phyloP scores from a whole-genome alignment of 2,888 invertebrate species.

The Macrosoma leucophasiata region DNA sequence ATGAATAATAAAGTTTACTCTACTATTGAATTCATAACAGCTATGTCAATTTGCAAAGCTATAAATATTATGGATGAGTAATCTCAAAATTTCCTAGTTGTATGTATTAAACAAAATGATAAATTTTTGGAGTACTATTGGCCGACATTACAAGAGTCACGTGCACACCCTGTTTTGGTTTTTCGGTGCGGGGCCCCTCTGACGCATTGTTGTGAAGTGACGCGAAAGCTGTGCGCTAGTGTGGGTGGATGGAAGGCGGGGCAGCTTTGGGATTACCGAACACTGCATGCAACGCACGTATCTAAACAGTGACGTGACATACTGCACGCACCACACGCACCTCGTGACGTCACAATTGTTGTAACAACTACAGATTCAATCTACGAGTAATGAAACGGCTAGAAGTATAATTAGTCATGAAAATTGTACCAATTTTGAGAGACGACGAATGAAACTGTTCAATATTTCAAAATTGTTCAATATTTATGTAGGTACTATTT shows the following conservation, averaged over 20 bases:
- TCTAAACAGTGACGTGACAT: conserved; percentile 40
- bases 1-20: too few relatives aligned
- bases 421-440: not conserved
- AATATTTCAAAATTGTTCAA: too few relatives aligned
- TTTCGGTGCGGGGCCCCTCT: conserved; percentile 22
- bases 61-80: too few relatives aligned
- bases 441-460: too few relatives aligned
- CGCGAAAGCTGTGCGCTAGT: conserved; percentile 35
- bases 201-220: conserved; percentile 27
- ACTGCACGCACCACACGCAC: conserved; percentile 30
- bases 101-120: not conserved
- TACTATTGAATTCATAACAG: too few relatives aligned
- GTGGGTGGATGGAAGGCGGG: conserved; percentile 37
- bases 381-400: too few relatives aligned
- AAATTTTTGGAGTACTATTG: not conserved
- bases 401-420: too few relatives aligned
- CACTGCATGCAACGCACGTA: conserved; percentile 15
- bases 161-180: conserved; percentile 12
- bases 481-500: too few relatives aligned
- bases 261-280: conserved; percentile 34
- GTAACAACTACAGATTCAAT: not conserved
- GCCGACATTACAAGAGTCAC: conserved; percentile 28
- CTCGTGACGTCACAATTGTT: conserved; percentile 13
- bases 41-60: too few relatives aligned
- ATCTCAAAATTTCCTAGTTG: not conserved